A percentile compares a stretch with the other conserved stretches of the same genome.
phyloP scores from a whole-genome alignment of 2,797 vertebrate species.

The Sebastes melanostomus region DNA sequence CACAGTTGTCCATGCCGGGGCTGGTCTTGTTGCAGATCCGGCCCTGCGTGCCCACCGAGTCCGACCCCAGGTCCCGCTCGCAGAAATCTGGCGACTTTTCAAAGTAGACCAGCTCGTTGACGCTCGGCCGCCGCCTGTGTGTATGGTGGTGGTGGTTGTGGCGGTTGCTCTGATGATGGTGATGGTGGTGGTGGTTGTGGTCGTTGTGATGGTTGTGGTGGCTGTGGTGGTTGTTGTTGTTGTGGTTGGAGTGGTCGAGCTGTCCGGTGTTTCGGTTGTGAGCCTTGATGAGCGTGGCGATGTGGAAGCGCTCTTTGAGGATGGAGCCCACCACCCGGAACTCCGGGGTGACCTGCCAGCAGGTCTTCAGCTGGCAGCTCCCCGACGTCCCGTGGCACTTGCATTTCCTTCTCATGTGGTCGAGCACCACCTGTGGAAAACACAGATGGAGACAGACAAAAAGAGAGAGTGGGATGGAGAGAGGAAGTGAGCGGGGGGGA shows the following conservation, averaged over 20 bases:
- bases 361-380: conserved; percentile 99
- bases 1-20: conserved; percentile 93
- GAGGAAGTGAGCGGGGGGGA: conserved; percentile 18
- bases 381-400: conserved; percentile 98
- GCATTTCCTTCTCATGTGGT: conserved; percentile 98
- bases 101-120: conserved; percentile 93
- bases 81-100: conserved; percentile 99
- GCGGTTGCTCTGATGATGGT: conserved; percentile 68
- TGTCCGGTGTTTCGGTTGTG: conserved; percentile 97
- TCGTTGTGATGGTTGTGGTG: conserved; percentile 68
- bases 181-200: conserved; percentile 77
- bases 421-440: conserved; percentile 89
- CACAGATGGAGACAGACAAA: conserved; percentile 25
- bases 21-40: conserved; percentile 98
- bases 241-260: conserved; percentile 86
- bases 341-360: conserved; percentile 98
- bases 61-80: conserved; percentile 89
- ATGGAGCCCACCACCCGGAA: conserved; percentile 93
- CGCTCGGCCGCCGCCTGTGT: conserved; percentile 86
- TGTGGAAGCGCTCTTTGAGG: conserved; percentile 93
- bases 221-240: conserved; percentile 57
- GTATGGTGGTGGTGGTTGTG: conserved; percentile 67
- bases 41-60: conserved; percentile 94
- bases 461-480: conserved; percentile 34
- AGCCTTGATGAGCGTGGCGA: conserved; percentile 93